Evolutionary conservation across 1,140 invertebrate genomes (phyloP), one percentile per base, ranked within the genome.

Genomic region (Odontomachus brunneus): DNA sequence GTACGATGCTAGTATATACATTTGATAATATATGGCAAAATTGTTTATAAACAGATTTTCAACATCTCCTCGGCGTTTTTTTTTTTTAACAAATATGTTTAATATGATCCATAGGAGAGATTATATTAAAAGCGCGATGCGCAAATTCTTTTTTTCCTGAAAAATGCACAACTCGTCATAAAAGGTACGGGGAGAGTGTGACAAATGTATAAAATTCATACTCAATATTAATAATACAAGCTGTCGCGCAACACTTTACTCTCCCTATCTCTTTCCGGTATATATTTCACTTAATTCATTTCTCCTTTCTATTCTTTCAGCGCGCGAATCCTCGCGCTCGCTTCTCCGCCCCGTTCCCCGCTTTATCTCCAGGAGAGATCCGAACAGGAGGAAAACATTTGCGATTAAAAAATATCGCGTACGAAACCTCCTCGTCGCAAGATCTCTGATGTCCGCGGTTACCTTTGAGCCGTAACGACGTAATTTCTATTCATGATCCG

Each of bases 401-500:
- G 53, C 80, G 80, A 85, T 85, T 75, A 83, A 85, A 85, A 69
- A 62, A 55, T 66, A 83, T 44, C 60, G 60, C 59, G 33, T 44
- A 76, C 51, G 62, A 49, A 76, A 65, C 22, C n/a, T 19, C 49
- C 19, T 33, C 22, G 15, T 74, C 49, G 48, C 81, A 38, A 65
- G 81, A 83, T 83, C 48, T 65, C 81, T 65, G 72, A 65, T 83
- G 49, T 66, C 60, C 51, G 82, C 33, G 59, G 49, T 55, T 80
- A 86, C 84, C 84, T 84, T 78, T 86, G 74, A 86, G 49, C 69
- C 59, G 29, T 87, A 88, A 88, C 83, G 75, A 88, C 63, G 87
- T 87, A 87, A 87, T 89, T 87, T 89, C 85, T 89, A 89, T 89
- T 89, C 87, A 87, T 89, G 85, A 87, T 84, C 80, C 75, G 53